phyloP scores from a whole-genome alignment of 1,140 invertebrate genomes.

The Ceratitis capitata region DNA sequence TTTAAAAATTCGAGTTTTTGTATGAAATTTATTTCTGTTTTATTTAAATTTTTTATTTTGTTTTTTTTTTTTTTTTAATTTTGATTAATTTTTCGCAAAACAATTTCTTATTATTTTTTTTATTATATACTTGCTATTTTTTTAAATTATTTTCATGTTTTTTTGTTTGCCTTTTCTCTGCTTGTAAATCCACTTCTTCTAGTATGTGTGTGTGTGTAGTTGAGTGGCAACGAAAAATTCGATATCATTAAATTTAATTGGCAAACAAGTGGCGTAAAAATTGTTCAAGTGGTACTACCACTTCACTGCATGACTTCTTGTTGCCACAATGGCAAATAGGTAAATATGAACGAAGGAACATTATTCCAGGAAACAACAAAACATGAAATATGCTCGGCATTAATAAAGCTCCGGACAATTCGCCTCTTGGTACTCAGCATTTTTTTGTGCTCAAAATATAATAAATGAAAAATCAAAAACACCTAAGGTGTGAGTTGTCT shows the following conservation, averaged over 20 bases:
- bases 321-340: background rate
- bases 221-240: constrained; percentile 7
- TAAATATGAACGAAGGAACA: background rate
- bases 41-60: too few species aligned
- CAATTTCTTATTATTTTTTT: background rate
- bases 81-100: background rate
- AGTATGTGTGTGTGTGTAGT: background rate
- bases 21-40: background rate
- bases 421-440: background rate
- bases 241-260: constrained; percentile 41
- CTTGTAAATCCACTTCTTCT: background rate
- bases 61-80: background rate
- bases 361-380: too few species aligned
- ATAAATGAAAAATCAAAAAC: background rate
- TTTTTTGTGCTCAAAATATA: background rate
- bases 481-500: background rate
- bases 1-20: background rate
- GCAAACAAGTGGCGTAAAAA: constrained; percentile 35
- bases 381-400: background rate
- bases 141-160: background rate
- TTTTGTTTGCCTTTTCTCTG: background rate
- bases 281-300: background rate
- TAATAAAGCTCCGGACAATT: background rate
- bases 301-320: background rate
- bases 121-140: background rate